Conservation (phyloP, 2,888 invertebrate genomes). For the Cantharis rufa region DNA sequence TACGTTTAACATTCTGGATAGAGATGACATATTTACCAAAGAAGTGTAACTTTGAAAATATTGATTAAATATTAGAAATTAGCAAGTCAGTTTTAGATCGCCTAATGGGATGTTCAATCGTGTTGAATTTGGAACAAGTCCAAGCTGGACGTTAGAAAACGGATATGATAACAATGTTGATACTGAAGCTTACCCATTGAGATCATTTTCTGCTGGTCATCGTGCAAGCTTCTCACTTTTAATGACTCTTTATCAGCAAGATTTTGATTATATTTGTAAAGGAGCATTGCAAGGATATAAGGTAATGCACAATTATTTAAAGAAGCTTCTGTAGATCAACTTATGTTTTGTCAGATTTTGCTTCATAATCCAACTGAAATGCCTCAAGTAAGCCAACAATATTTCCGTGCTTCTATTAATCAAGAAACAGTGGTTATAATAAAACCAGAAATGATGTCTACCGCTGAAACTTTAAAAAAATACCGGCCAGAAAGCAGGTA, state of each 20-base stretch:
- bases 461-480: conserved; percentile 66
- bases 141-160: conserved; percentile 67
- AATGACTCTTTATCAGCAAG: conserved; percentile 62
- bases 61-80: not conserved
- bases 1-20: conserved; percentile 71
- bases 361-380: conserved; percentile 72
- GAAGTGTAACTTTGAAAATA: conserved; percentile 56
- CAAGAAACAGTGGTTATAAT: conserved; percentile 74
- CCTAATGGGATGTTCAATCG: not conserved
- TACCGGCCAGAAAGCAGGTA: conserved; percentile 69
- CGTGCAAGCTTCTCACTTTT: conserved; percentile 68
- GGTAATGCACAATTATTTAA: conserved; percentile 51
- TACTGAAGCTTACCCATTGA: conserved; percentile 68
- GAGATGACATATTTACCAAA: conserved; percentile 63
- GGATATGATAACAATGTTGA: conserved; percentile 61
- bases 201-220: conserved; percentile 69
- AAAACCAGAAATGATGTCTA: conserved; percentile 77
- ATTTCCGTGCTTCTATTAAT: conserved; percentile 70
- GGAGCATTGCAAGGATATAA: conserved; percentile 78
- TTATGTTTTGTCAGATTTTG: conserved; percentile 57
- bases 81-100: not conserved
- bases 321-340: not conserved
- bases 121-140: no score
- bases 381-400: conserved; percentile 70
- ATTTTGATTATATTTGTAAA: conserved; percentile 71